phyloP scores from a whole-genome alignment of 1,140 invertebrate species.

The Zaprionus ornatus region DNA sequence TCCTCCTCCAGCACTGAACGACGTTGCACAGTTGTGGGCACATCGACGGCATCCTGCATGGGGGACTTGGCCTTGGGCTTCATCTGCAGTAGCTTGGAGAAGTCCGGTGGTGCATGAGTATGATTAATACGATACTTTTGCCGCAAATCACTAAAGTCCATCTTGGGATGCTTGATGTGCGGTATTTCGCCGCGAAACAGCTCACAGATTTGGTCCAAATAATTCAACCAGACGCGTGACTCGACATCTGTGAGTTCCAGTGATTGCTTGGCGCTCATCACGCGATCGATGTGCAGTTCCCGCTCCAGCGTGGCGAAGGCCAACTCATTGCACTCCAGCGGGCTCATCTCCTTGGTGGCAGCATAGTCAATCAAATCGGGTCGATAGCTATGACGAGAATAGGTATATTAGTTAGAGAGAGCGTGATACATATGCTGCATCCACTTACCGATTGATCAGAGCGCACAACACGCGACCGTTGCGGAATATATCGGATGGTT shows the following conservation, averaged over 20 bases:
- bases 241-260: slow-evolving; percentile 89
- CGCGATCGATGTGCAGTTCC: slow-evolving; percentile 89
- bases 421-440: neutral
- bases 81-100: slow-evolving; percentile 77
- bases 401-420: neutral
- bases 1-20: slow-evolving; percentile 80
- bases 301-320: slow-evolving; percentile 92
- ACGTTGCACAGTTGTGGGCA: slow-evolving; percentile 68
- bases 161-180: slow-evolving; percentile 90
- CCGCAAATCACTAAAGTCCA: slow-evolving; percentile 84
- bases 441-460: slow-evolving; percentile 75
- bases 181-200: slow-evolving; percentile 93
- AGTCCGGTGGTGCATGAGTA: slow-evolving; percentile 73
- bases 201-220: slow-evolving; percentile 94
- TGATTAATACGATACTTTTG: slow-evolving; percentile 78
- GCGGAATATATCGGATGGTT: slow-evolving; percentile 80
- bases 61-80: slow-evolving; percentile 81
- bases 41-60: slow-evolving; percentile 77
- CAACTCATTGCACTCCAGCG: slow-evolving; percentile 90
- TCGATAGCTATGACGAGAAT: slow-evolving; percentile 88
- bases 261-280: slow-evolving; percentile 93
- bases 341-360: slow-evolving; percentile 87
- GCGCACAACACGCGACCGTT: slow-evolving; percentile 79
- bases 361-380: slow-evolving; percentile 93
- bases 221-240: slow-evolving; percentile 91